Conservation (phyloP, 2,888 invertebrate genomes). For the Parnassius orleans region DNA sequence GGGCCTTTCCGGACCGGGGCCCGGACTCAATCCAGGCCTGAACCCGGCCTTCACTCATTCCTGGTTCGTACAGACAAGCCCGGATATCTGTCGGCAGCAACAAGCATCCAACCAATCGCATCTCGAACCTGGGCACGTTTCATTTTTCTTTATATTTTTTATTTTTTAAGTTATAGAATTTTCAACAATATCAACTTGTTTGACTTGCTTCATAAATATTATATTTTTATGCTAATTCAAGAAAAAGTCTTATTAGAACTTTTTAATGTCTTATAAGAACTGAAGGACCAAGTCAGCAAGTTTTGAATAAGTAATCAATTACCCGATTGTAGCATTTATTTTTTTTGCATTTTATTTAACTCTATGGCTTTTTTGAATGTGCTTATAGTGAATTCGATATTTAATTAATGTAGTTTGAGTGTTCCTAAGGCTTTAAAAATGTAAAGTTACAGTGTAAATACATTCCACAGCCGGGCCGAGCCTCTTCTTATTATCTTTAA, state of each 20-base stretch:
- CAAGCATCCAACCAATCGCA: constrained; percentile 86
- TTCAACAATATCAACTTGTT: constrained; percentile 2
- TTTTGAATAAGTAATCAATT: constrained; percentile 19
- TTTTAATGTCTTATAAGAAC: constrained; percentile 2
- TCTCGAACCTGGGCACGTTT: constrained; percentile 96
- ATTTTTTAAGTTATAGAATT: constrained; percentile 45
- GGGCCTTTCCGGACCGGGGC: constrained; percentile 79
- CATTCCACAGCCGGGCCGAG: too few species aligned
- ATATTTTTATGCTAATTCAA: too few species aligned
- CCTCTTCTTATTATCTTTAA: too few species aligned
- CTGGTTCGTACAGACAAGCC: constrained; percentile 94
- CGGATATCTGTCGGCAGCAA: constrained; percentile 95
- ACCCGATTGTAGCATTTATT: constrained; percentile 39
- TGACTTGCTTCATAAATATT: constrained; percentile 2
- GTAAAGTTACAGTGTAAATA: too few species aligned
- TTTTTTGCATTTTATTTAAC: constrained; percentile 38
- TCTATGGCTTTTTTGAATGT: constrained; percentile 47
- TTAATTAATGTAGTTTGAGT: constrained; percentile 38
- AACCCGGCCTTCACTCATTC: constrained; percentile 94
- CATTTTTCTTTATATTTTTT: constrained; percentile 79
- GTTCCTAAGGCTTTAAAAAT: constrained; percentile 18
- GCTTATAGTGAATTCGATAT: constrained; percentile 42
- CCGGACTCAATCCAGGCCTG: constrained; percentile 74
- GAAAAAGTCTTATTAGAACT: background rate
- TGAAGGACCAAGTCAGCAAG: constrained; percentile 34